Base-by-base conservation (phyloP, 2,888 invertebrate species). In the Amphimallon solstitiale region DNA sequence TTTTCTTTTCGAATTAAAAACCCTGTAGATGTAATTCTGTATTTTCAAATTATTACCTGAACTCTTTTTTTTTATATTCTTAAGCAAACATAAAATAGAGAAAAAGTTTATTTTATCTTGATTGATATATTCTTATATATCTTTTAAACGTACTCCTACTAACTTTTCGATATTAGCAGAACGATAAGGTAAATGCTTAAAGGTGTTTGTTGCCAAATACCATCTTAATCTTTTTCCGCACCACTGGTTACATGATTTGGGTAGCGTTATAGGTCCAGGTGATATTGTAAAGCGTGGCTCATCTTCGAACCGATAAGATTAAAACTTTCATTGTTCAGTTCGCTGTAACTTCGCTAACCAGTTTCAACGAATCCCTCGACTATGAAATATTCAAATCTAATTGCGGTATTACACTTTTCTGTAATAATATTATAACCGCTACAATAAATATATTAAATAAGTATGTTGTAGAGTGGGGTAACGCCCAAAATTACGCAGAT, bases 241-340 rank as follows among this genome's bases (percentile, higher is more conserved):
- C 52, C 63, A 23, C 10, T 52, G 40, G 21, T n/a, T 52, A 52
- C 29, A 52, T 63, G 54, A 63, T 63, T 45, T 54, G 54, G 63
- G 63, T 63, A 51, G 63, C 60, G 52, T 51, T 54, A 48, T 49
- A 63, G 66, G 65, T 56, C 46, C 52, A 66, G 59, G 65, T 63
- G 54, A 56, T 63, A 54, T 61, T 52, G 52, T 66, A 52, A n/a
- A 65, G 66, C 63, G 46, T 35, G 63, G 59, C 65, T 59, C 34
- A 63, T 65, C 61, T 62, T 56, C 56, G 49, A 65, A 71, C 68
- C 69, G 71, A 73, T 73, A 71, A 73, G 71, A 73, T 70, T 73
- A 69, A 72, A 72, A 72, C 70, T 71, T 72, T 70, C 66, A 70
- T 66, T 69, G 72, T 73, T 72, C 74, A 71, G 68, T 72, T 71